These are phyloP conservation scores for Hofmannophila pseudospretella DNA, from an alignment of 2,888 invertebrate genomes.

Conservation along the genomic window DNA sequence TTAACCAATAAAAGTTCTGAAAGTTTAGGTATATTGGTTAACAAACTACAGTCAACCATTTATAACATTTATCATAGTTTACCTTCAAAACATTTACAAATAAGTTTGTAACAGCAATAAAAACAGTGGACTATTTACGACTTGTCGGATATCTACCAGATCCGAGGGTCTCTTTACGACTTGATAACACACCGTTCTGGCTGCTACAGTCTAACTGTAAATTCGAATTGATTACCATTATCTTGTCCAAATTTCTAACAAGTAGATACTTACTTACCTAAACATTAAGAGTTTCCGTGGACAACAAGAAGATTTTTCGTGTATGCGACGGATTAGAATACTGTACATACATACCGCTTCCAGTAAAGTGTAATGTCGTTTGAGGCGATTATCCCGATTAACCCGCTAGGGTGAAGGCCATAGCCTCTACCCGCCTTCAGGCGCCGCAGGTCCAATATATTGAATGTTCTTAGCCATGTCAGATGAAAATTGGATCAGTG, in stretches of 20 bases:
- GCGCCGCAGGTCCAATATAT: too few species aligned
- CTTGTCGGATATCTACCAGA: constrained; percentile 40
- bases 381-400: too few species aligned
- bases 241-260: not conserved
- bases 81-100: constrained; percentile 37
- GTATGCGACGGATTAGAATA: too few species aligned
- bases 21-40: not conserved
- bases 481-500: too few species aligned
- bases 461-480: too few species aligned
- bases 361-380: too few species aligned
- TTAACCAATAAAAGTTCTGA: too few species aligned
- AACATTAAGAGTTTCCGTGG: too few species aligned
- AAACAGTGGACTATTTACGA: constrained; percentile 47
- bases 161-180: constrained; percentile 32
- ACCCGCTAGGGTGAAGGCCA: too few species aligned
- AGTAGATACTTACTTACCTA: constrained; percentile 16
- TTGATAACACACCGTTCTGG: constrained; percentile 23
- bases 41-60: not conserved
- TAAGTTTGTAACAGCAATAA: constrained; percentile 47
- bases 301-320: too few species aligned
- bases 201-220: constrained; percentile 24
- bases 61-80: constrained; percentile 16
- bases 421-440: too few species aligned
- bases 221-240: constrained; percentile 10
- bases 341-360: too few species aligned